A percentile compares a stretch with the other conserved stretches of the same genome.
phyloP scores from a whole-genome alignment of 2,888 invertebrate species.

The Orthosia incerta region DNA sequence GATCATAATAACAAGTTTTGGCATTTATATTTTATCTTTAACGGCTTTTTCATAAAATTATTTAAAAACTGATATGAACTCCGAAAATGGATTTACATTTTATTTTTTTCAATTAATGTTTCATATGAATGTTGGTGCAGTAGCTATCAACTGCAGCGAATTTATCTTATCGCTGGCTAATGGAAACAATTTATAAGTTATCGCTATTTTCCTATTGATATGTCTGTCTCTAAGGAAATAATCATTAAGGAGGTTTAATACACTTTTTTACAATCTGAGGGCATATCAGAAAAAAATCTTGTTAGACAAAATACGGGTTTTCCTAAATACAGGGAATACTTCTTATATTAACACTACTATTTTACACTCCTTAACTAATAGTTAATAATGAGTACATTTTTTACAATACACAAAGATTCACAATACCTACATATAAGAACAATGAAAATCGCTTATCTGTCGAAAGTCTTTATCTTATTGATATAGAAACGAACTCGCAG shows the following conservation, averaged over 20 bases:
- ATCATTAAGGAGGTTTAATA: neutral
- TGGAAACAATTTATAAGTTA: constrained; percentile 21
- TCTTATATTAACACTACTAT: neutral
- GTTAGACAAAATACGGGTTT: neutral
- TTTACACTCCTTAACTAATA: constrained; percentile 52
- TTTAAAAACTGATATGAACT: neutral
- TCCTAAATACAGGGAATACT: neutral
- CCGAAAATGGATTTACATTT: constrained; percentile 11
- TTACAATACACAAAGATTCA: constrained; percentile 57
- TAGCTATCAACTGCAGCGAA: constrained; percentile 36
- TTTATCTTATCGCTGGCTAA: constrained; percentile 39
- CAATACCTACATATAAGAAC: constrained; percentile 50
- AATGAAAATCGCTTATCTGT: constrained; percentile 52
- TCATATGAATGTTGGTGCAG: constrained; percentile 9
- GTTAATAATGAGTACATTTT: constrained; percentile 2
- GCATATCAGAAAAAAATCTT: neutral
- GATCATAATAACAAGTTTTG: neutral
- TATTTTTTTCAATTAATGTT: constrained; percentile 9
- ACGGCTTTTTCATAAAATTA: neutral
- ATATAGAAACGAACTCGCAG: constrained; percentile 44
- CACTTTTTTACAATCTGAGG: neutral
- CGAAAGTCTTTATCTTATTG: constrained; percentile 54
- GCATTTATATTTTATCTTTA: neutral
- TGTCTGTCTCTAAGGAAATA: constrained; percentile 4
- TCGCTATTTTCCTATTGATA: constrained; percentile 23